Evolutionary conservation across 2,888 invertebrate species (phyloP).

Genomic region (Eupithecia abbreviata): DNA sequence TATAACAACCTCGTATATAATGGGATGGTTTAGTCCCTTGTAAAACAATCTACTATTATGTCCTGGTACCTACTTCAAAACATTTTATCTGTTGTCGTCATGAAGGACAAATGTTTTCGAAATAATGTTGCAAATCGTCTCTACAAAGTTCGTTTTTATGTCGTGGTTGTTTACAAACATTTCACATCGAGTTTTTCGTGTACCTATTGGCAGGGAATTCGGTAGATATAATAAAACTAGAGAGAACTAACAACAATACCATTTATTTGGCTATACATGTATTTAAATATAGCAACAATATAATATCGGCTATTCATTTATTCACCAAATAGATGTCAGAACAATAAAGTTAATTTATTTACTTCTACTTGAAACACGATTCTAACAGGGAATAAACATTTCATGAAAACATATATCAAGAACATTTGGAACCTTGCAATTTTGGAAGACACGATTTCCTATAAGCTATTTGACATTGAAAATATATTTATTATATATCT

Average conservation of each 20-base stretch:
- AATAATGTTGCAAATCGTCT: no score
- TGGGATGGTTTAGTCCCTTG: no score
- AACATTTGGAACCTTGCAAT: slow-evolving; percentile 52
- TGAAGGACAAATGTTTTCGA: no score
- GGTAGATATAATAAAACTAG: slow-evolving; percentile 44
- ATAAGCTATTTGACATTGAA: slow-evolving; percentile 69
- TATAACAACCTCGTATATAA: no score
- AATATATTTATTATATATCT: slow-evolving; percentile 61
- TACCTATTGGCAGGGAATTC: no score
- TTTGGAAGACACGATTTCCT: slow-evolving; percentile 58
- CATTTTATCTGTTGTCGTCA: no score
- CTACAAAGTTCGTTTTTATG: no score
- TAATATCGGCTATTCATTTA: slow-evolving; percentile 57
- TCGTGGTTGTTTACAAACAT: no score
- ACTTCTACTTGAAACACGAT: slow-evolving; percentile 61
- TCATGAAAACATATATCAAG: slow-evolving; percentile 11
- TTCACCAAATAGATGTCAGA: slow-evolving; percentile 53
- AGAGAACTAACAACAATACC: slow-evolving; percentile 78
- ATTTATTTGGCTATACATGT: slow-evolving; percentile 82
- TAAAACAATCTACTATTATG: no score
- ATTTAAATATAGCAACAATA: slow-evolving; percentile 80
- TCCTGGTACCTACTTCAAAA: no score
- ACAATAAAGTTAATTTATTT: slow-evolving; percentile 45
- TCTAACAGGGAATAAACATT: slow-evolving; percentile 33
- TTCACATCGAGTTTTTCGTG: no score